phyloP scores from a whole-genome alignment of 2,888 invertebrate genomes.

The Dryobota labecula region DNA sequence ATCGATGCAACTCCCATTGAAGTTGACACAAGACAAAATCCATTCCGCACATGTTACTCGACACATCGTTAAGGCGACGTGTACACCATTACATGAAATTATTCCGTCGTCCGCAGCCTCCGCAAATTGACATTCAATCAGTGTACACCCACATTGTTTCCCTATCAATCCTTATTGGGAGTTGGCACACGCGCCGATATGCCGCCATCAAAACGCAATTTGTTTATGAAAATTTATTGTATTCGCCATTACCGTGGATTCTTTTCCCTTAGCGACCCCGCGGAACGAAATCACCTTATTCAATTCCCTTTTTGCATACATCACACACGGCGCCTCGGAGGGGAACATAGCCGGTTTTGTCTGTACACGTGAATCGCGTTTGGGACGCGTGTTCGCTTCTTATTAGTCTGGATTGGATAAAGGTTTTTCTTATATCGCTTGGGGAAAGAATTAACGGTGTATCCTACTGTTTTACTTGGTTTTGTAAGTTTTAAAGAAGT shows the following conservation, averaged over 20 bases:
- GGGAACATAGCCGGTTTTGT: conserved; percentile 85
- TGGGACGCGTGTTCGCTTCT: conserved; percentile 87
- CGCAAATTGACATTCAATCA: conserved; percentile 90
- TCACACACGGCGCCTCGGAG: conserved; percentile 86
- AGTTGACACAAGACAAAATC: conserved; percentile 63
- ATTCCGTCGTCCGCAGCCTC: conserved; percentile 77
- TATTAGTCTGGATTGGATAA: conserved; percentile 88
- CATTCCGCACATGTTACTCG: conserved; percentile 71
- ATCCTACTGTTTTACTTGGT: conserved; percentile 19
- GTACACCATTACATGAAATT: conserved; percentile 83
- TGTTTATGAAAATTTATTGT: conserved; percentile 91
- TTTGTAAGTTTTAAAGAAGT: not conserved
- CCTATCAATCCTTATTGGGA: conserved; percentile 90
- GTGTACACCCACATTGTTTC: conserved; percentile 88
- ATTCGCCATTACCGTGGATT: conserved; percentile 90
- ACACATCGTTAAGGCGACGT: conserved; percentile 86
- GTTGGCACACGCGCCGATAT: conserved; percentile 86
- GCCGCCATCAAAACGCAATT: conserved; percentile 90
- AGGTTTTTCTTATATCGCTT: conserved; percentile 84
- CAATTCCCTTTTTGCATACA: conserved; percentile 91
- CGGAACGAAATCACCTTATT: conserved; percentile 90
- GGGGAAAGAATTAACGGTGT: conserved; percentile 62
- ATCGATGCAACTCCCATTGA: conserved; percentile 57
- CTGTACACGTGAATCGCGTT: conserved; percentile 90
- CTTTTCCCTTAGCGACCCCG: conserved; percentile 89